phyloP scores from a whole-genome alignment of 2,888 invertebrate species.

The Creontiades dilutus region DNA sequence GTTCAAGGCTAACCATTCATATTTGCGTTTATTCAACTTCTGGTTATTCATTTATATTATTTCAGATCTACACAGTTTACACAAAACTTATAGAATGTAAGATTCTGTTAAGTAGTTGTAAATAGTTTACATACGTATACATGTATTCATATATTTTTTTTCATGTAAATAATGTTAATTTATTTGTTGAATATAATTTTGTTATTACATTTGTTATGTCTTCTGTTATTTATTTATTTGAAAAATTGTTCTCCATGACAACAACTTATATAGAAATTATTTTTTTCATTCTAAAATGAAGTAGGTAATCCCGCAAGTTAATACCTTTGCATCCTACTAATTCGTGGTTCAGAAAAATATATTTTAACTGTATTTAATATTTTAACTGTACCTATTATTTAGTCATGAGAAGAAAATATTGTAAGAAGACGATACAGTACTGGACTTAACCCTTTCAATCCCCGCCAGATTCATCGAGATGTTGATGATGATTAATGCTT shows the following conservation, averaged over 20 bases:
- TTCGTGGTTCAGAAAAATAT: background rate
- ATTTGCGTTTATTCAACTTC: no score
- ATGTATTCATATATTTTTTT: conserved; percentile 54
- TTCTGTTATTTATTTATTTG: conserved; percentile 37
- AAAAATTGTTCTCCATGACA: conserved; percentile 43
- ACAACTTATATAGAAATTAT: background rate
- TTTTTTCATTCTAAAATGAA: background rate
- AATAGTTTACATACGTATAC: conserved; percentile 22
- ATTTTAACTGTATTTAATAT: no score
- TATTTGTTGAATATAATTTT: conserved; percentile 44
- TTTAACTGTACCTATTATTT: no score
- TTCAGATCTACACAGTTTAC: no score
- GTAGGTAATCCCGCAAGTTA: background rate
- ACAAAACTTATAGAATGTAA: background rate
- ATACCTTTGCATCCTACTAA: background rate
- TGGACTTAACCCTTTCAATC: no score
- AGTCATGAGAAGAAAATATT: no score
- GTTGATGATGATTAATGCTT: no score
- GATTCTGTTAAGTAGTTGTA: conserved; percentile 19
- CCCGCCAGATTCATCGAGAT: no score
- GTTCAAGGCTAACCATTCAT: no score
- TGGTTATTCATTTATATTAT: no score
- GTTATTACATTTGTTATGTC: conserved; percentile 5
- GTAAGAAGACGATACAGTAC: no score
- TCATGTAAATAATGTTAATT: conserved; percentile 61